phyloP scores from a whole-genome alignment of 2,888 invertebrate species.

The Orchesellides sinensis region DNA sequence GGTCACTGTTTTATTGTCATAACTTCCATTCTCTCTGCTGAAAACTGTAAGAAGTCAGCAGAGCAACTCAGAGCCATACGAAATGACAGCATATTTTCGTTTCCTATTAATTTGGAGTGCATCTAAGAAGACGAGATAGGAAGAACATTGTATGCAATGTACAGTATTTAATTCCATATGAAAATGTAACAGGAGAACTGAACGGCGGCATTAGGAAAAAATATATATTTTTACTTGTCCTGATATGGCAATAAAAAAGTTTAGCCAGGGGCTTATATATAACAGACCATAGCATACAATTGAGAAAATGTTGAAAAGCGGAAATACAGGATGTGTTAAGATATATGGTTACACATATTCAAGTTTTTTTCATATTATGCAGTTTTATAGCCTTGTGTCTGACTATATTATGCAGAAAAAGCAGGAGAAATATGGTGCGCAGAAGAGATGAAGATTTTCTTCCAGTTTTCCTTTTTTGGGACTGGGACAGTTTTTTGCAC shows the following conservation, averaged over 20 bases:
- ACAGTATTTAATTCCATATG: not conserved
- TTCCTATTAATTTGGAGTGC: too few species aligned
- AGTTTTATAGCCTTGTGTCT: not conserved
- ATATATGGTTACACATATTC: slow-evolving; percentile 17
- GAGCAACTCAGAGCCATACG: too few species aligned
- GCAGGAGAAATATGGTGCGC: not conserved
- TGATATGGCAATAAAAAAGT: too few species aligned
- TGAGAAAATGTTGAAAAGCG: not conserved
- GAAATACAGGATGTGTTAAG: slow-evolving; percentile 46
- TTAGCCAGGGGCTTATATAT: not conserved
- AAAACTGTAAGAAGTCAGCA: too few species aligned
- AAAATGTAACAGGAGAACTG: not conserved
- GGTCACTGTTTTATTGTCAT: slow-evolving; percentile 1
- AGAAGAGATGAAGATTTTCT: slow-evolving; percentile 25
- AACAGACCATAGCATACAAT: not conserved
- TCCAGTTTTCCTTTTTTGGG: slow-evolving; percentile 18
- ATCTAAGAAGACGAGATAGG: too few species aligned
- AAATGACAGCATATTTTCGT: too few species aligned
- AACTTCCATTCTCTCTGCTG: not conserved
- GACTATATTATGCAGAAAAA: not conserved
- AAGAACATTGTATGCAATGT: not conserved
- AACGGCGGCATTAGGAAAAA: not conserved
- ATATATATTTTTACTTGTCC: not conserved
- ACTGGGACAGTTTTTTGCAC: slow-evolving; percentile 32
- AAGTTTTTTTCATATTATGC: not conserved